Percentiles rank a stretch among this genome's conserved stretches.
phyloP scores from a whole-genome alignment of 2,888 invertebrate genomes.

The Apeira syringaria region DNA sequence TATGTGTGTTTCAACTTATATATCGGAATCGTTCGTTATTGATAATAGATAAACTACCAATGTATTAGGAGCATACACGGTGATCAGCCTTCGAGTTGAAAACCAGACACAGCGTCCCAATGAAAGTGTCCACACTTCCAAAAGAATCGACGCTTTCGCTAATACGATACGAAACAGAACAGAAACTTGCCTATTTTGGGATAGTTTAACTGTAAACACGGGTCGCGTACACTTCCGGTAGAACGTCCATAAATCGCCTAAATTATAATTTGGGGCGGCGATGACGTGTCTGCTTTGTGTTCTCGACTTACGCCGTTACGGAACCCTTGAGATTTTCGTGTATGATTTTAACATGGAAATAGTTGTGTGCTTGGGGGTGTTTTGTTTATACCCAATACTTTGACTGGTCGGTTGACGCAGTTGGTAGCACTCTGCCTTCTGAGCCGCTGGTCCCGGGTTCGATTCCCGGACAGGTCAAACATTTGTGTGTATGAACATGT shows the following conservation, averaged over 20 bases:
- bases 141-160: conserved; percentile 14
- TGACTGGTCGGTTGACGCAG: no score
- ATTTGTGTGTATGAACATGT: no score
- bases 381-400: no score
- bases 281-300: conserved; percentile 31
- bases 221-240: conserved; percentile 31
- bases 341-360: not conserved
- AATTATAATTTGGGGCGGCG: conserved; percentile 30
- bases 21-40: no score
- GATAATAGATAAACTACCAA: no score
- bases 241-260: conserved; percentile 30
- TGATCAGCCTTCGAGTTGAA: no score
- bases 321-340: not conserved
- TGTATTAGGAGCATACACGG: no score
- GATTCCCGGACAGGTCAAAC: no score
- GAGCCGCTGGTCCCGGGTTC: no score
- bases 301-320: conserved; percentile 10
- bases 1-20: no score
- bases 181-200: conserved; percentile 33
- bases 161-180: conserved; percentile 34
- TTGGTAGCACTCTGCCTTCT: no score
- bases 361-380: no score
- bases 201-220: conserved; percentile 31
- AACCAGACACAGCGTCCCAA: not conserved
- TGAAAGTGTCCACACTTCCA: conserved; percentile 3